Percentiles rank a stretch among this genome's conserved stretches.
Conservation (phyloP, 2,797 vertebrate genomes). For the Peromyscus attwateri region DNA sequence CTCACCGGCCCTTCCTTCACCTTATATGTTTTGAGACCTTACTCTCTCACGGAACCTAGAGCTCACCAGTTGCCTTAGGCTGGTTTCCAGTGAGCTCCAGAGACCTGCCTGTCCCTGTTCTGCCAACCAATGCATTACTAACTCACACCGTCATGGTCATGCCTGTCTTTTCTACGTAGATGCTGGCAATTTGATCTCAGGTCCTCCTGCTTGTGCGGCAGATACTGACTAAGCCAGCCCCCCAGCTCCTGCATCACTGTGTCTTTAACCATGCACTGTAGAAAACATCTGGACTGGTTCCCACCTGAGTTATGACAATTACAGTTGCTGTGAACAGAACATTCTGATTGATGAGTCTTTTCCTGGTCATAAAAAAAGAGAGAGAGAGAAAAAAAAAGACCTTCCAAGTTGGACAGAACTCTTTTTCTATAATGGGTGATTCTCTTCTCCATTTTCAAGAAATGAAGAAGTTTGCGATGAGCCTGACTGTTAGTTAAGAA, state of each 20-base stretch:
- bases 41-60: not conserved
- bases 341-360: not conserved
- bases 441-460: not conserved
- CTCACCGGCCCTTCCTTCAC: not conserved
- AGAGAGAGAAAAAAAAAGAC: not conserved
- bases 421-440: not conserved
- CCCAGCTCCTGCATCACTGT: not conserved
- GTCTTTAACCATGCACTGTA: fast-evolving
- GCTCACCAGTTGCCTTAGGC: not conserved
- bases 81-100: not conserved
- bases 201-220: not conserved
- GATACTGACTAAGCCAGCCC: not conserved
- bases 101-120: not conserved
- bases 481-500: not conserved
- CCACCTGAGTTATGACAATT: fast-evolving
- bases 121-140: not conserved
- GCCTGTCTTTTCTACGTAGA: not conserved
- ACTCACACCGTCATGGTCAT: not conserved
- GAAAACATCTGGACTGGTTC: not conserved
- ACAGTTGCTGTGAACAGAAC: not conserved
- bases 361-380: not conserved
- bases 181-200: not conserved
- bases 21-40: not conserved
- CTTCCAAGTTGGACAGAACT: not conserved
- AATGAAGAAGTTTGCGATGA: not conserved